These are phyloP conservation scores for Lampris incognitus DNA, from an alignment of 2,113 vertebrate genomes.

Conservation along the genomic window DNA sequence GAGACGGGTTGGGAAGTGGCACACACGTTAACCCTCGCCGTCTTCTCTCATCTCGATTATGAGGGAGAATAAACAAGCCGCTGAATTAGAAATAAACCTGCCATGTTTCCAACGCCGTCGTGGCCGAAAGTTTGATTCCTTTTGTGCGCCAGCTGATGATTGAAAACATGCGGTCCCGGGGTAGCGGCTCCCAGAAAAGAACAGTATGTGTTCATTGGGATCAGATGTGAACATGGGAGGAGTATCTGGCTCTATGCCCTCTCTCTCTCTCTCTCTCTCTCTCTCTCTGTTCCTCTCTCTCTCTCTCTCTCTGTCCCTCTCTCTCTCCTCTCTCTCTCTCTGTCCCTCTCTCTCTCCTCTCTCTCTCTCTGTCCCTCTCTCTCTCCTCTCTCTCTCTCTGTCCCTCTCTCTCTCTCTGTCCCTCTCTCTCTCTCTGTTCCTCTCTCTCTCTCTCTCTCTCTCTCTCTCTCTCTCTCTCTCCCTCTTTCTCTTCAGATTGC, in stretches of 20 bases:
- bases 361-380: background rate
- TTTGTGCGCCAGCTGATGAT: conserved; percentile 45
- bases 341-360: no score
- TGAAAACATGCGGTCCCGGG: conserved; percentile 43
- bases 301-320: background rate
- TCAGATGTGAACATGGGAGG: conserved; percentile 50
- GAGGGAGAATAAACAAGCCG: conserved; percentile 35
- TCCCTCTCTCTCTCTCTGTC: background rate
- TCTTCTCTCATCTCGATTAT: conserved; percentile 41
- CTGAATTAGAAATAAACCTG: conserved; percentile 49
- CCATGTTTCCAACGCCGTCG: conserved; percentile 33
- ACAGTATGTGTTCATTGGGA: conserved; percentile 53
- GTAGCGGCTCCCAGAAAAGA: conserved; percentile 43
- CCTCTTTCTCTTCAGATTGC: conserved; percentile 42
- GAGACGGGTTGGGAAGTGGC: conserved; percentile 47
- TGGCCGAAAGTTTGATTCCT: conserved; percentile 48
- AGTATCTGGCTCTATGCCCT: conserved; percentile 35
- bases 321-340: conserved; percentile 1
- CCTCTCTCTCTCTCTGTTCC: conserved; percentile 6
- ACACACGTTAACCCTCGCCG: conserved; percentile 53
- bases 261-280: conserved; percentile 23
- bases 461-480: background rate
- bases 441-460: no score
- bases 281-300: no score
- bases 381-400: conserved; percentile 8